Base-by-base conservation (phyloP, 2,113 vertebrate genomes). In the Neodon shergylaensis region DNA sequence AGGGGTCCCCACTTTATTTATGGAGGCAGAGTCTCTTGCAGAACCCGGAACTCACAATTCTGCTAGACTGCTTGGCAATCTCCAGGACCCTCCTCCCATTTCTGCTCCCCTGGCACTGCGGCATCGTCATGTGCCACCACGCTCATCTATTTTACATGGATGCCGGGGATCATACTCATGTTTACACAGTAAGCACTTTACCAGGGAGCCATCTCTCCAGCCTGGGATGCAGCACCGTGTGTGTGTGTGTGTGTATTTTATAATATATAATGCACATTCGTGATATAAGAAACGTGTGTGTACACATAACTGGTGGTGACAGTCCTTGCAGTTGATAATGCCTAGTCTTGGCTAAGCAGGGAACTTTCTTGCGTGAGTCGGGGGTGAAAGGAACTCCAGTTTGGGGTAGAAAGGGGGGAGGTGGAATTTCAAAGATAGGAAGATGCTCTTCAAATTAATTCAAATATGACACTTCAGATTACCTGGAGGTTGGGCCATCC, bases 401-500 rank as follows among this genome's bases (percentile, higher is more conserved):
- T 39, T 44, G 19, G 19, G 42, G 14, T 12, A 36, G 72, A 52
- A 1, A 63, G 6, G 21, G 2, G n/a, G 39, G 36, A n/a, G 22
- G 42, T 1, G 1, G 28, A 1, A 10, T 39, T 82, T 42, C 14
- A 22, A 66, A 28, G 63, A 6, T 19, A 3, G 22, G 28, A 68
- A 16, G 9, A 0, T 22, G 8, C 0, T 11, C 2, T 49, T 3
- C 4, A 44, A 39, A 39, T 36, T 12, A 4, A 4, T 24, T 72
- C 3, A 22, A 31, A 58, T 36, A 26, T 3, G 31, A 17, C 17
- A 3, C 52, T 44, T 70, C 8, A 7, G 78, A 39, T 33, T 58
- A 19, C 12, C 11, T 49, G 54, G 22, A 42, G 7, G 5, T 0
- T 11, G 17, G 1, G 0, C 0, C 1, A 0, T 1, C 16, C 52